These are phyloP conservation scores for Piliocolobus tephrosceles DNA, from an alignment of 2,113 vertebrate genomes.

Conservation along the genomic window DNA sequence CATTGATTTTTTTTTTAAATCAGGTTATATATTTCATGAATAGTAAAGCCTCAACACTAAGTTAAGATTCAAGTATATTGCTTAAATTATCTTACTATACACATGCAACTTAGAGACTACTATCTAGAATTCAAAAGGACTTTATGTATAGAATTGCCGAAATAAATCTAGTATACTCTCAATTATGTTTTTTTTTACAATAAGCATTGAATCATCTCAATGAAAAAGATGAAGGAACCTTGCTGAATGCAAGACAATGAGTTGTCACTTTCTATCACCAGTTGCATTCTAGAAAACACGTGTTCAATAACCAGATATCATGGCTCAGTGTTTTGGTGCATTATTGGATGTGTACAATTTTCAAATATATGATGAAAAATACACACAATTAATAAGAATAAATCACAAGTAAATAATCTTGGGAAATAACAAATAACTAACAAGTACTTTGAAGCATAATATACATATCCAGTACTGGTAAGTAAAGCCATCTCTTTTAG, in stretches of 20 bases:
- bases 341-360: not conserved
- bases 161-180: slow-evolving; percentile 25
- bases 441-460: not conserved
- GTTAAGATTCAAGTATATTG: slow-evolving; percentile 56
- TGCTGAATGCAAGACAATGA: slow-evolving; percentile 1
- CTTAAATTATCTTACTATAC: slow-evolving; percentile 48
- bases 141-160: not conserved
- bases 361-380: slow-evolving; percentile 22
- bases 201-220: not conserved
- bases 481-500: not conserved
- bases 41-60: slow-evolving; percentile 43
- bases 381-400: not conserved
- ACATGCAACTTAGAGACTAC: slow-evolving; percentile 12
- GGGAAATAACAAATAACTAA: not conserved
- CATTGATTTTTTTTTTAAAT: slow-evolving; percentile 66
- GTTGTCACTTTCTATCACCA: slow-evolving; percentile 2
- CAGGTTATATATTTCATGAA: slow-evolving; percentile 63
- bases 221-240: slow-evolving; percentile 4
- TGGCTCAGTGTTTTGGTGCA: not conserved
- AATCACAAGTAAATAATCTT: not conserved
- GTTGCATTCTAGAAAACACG: not conserved
- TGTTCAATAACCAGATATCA: not conserved
- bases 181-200: slow-evolving; percentile 43
- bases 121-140: slow-evolving; percentile 48
- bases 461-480: not conserved